Percentiles rank a stretch among this genome's conserved stretches.
Evolutionary conservation across 2,113 vertebrate species (phyloP).

Genomic region (Pyxicephalus adspersus): DNA sequence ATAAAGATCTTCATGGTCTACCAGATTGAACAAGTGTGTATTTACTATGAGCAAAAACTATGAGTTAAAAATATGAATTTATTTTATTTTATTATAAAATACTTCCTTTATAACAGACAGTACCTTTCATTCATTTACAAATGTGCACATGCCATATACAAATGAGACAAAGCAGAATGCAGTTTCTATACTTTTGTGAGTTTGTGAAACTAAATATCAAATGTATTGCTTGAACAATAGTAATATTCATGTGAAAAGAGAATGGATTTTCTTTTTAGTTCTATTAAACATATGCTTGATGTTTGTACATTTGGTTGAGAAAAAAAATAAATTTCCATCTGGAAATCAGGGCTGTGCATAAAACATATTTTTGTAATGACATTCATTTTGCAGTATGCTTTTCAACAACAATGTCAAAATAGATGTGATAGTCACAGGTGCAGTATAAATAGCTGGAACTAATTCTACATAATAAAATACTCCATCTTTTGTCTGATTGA

Average conservation of each 20-base stretch:
- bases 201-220: too few relatives aligned
- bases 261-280: not conserved
- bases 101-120: too few relatives aligned
- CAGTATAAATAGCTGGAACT: constrained; percentile 35
- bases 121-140: too few relatives aligned
- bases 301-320: not conserved
- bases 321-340: constrained; percentile 31
- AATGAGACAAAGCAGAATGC: too few relatives aligned
- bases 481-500: not conserved
- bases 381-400: constrained; percentile 26
- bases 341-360: constrained; percentile 22
- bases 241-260: not conserved
- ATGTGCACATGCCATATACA: too few relatives aligned
- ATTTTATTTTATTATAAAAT: too few relatives aligned
- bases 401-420: constrained; percentile 41
- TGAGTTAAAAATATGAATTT: too few relatives aligned
- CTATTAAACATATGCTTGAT: constrained; percentile 16
- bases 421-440: constrained; percentile 27
- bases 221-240: not conserved
- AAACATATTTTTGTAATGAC: constrained; percentile 33
- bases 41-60: too few relatives aligned
- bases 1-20: too few relatives aligned
- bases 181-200: too few relatives aligned
- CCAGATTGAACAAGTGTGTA: too few relatives aligned
- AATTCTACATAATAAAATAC: constrained; percentile 27